Base-by-base conservation (phyloP, 2,888 invertebrate genomes). In the Sicus ferrugineus region DNA sequence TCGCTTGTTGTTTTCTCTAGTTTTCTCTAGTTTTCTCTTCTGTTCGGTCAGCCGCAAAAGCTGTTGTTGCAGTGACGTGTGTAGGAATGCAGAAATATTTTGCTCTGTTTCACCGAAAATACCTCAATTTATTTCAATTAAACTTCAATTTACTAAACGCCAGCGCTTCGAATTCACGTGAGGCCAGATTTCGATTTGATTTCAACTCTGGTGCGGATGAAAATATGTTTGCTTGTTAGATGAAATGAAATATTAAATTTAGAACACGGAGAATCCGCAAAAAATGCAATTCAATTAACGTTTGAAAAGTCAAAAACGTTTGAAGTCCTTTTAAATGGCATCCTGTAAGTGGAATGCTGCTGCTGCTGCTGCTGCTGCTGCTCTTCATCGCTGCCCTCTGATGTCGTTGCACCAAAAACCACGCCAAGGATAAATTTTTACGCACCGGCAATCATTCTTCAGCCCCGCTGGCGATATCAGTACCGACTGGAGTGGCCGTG, bases 141-240 rank as follows among this genome's bases (percentile, higher is more conserved):
- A 65, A 56, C n/a, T 66, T 30, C 54, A 66, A 66, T 66, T 46
- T 56, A 30, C 58, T 58, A 28, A 56, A 66, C 19, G n/a, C n/a
- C 30, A 42, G 65, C 42, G 26, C n/a, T 48, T 30, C 38, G 19
- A 59, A 11, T 28, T 5, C 1, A 21, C 19, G 2, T n/a, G n/a
- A n/a, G n/a, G n/a, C n/a, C n/a, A n/a, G n/a, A n/a, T n/a, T n/a
- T n/a, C n/a, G n/a, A n/a, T n/a, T n/a, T n/a, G n/a, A n/a, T n/a
- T n/a, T n/a, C n/a, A n/a, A n/a, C n/a, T n/a, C n/a, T n/a, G n/a
- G n/a, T n/a, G n/a, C n/a, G n/a, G n/a, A n/a, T n/a, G n/a, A n/a
- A n/a, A n/a, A n/a, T n/a, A n/a, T n/a, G n/a, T n/a, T n/a, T n/a
- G n/a, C n/a, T n/a, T n/a, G n/a, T n/a, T n/a, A n/a, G n/a, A n/a